These are phyloP conservation scores for Oxygymnocypris stewartii DNA, from an alignment of 2,113 vertebrate genomes.

Conservation along the genomic window DNA sequence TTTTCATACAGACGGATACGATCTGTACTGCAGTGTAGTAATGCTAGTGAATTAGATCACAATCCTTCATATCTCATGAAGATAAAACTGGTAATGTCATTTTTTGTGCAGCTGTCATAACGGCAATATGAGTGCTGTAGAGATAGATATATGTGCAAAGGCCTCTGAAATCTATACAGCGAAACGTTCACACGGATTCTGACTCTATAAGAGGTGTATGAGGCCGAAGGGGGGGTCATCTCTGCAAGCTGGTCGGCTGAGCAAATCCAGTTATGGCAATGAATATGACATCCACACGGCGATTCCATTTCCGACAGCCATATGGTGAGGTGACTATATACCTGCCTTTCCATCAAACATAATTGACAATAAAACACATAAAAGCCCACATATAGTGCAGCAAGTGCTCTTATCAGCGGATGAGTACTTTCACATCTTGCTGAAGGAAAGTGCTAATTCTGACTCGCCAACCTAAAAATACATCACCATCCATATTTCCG, in stretches of 20 bases:
- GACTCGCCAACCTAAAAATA: slow-evolving; percentile 10
- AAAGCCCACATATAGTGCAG: background rate
- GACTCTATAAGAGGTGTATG: slow-evolving; percentile 2
- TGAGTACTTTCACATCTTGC: background rate
- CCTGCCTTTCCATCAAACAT: slow-evolving; percentile 41
- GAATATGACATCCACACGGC: slow-evolving; percentile 21
- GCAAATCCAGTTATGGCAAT: slow-evolving; percentile 29
- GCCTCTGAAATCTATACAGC: background rate
- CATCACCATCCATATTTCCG: slow-evolving; percentile 1
- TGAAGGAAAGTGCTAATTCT: slow-evolving; percentile 14
- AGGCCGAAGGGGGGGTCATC: background rate
- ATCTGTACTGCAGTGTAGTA: background rate
- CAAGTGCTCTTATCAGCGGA: slow-evolving; percentile 12
- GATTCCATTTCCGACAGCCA: slow-evolving; percentile 32
- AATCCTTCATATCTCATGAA: background rate
- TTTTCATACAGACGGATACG: background rate
- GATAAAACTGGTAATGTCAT: slow-evolving; percentile 8
- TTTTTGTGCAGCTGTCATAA: slow-evolving; percentile 9
- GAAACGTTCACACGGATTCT: background rate
- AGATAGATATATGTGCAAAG: background rate
- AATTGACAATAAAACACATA: slow-evolving; percentile 33
- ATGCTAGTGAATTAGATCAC: background rate
- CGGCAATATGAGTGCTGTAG: background rate
- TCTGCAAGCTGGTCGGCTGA: slow-evolving; percentile 18
- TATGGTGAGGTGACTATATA: slow-evolving; percentile 16